A percentile compares a stretch with the other conserved stretches of the same genome.
These are phyloP conservation scores for Synanthedon myopaeformis DNA, from an alignment of 2,888 invertebrate genomes.

Conservation along the genomic window DNA sequence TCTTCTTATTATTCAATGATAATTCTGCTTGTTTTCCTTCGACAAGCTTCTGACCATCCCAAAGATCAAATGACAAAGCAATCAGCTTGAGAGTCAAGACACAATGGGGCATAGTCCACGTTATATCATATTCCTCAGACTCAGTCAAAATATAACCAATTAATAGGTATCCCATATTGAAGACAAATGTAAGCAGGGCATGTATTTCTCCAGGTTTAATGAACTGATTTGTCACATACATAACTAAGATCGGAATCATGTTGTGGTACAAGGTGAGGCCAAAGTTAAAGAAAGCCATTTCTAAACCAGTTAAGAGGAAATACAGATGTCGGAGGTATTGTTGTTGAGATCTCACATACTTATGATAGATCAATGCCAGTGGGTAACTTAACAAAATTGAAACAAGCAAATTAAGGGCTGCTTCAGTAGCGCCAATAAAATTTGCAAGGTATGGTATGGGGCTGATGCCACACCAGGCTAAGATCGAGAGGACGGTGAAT, in stretches of 20 bases:
- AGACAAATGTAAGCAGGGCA: slow-evolving; percentile 78
- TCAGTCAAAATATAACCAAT: slow-evolving; percentile 83
- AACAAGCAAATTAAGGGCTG: background rate
- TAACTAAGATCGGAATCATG: slow-evolving; percentile 75
- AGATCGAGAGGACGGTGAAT: no score
- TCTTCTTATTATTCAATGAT: slow-evolving; percentile 77
- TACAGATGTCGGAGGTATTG: slow-evolving; percentile 74
- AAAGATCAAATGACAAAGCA: slow-evolving; percentile 82
- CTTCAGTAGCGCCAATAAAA: background rate
- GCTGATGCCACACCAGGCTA: background rate
- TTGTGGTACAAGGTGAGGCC: slow-evolving; percentile 84
- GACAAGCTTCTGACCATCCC: slow-evolving; percentile 79
- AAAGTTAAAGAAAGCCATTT: slow-evolving; percentile 87
- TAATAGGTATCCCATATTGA: slow-evolving; percentile 85
- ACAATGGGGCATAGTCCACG: slow-evolving; percentile 99
- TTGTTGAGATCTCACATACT: background rate
- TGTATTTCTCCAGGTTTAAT: slow-evolving; percentile 75
- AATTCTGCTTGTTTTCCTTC: slow-evolving; percentile 55
- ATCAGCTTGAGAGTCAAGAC: slow-evolving; percentile 91
- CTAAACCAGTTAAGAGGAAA: slow-evolving; percentile 78
- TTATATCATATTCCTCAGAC: slow-evolving; percentile 91
- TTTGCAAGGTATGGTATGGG: background rate
- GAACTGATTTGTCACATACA: slow-evolving; percentile 75
- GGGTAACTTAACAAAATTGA: background rate
- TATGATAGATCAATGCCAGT: background rate